A percentile compares a stretch with the other conserved stretches of the same genome.
Conservation (phyloP, 2,797 vertebrate species). For the Falco naumanni region DNA sequence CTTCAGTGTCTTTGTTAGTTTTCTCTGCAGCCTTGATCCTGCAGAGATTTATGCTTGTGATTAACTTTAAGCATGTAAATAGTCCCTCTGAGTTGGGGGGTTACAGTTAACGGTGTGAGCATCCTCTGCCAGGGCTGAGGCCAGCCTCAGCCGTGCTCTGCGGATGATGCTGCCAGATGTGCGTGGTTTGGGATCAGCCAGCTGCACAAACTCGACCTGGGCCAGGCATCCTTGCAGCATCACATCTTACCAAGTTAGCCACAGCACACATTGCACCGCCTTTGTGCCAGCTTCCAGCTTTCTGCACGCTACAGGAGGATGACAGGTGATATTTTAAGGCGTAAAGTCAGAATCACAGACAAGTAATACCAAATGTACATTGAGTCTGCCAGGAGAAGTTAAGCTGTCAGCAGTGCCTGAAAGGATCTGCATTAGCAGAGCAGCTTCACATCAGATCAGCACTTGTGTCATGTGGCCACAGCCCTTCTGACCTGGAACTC, state of each 20-base stretch:
- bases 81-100: not conserved
- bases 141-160: not conserved
- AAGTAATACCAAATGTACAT: slow-evolving; percentile 12
- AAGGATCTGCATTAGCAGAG: slow-evolving; percentile 56
- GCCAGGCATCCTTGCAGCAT: not conserved
- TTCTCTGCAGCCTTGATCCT: slow-evolving; percentile 31
- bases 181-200: not conserved
- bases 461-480: slow-evolving; percentile 16
- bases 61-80: slow-evolving; percentile 31
- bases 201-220: not conserved
- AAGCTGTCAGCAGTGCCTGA: slow-evolving; percentile 27
- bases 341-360: slow-evolving; percentile 47
- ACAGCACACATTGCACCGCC: not conserved
- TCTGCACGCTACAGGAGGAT: not conserved
- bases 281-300: slow-evolving; percentile 41
- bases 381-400: slow-evolving; percentile 53
- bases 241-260: not conserved
- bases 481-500: not conserved
- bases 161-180: not conserved
- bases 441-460: slow-evolving; percentile 21
- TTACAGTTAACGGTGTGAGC: not conserved
- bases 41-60: slow-evolving; percentile 4
- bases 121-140: not conserved
- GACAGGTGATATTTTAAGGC: slow-evolving; percentile 58
- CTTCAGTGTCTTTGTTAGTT: not conserved